A percentile compares a stretch with the other conserved stretches of the same genome.
Conservation (phyloP, 1,140 invertebrate genomes). For the Lordiphosa stackelbergi region DNA sequence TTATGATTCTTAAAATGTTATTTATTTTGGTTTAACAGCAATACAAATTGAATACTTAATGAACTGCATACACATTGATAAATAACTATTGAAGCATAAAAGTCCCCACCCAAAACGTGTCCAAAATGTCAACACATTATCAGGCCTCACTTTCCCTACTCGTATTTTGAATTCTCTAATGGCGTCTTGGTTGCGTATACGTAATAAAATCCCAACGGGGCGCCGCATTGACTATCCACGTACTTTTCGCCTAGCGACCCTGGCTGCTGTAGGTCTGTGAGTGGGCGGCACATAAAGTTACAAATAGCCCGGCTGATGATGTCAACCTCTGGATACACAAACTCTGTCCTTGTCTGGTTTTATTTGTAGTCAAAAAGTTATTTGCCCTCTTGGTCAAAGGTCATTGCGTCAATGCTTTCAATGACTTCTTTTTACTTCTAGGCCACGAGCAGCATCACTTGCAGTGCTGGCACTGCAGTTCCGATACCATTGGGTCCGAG, state of each 20-base stretch:
- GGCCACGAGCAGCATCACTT: constrained; percentile 46
- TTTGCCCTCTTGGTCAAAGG: constrained; percentile 22
- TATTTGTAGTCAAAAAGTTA: constrained; percentile 21
- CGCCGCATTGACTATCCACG: constrained; percentile 51
- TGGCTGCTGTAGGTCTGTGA: constrained; percentile 11
- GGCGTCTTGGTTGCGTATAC: constrained; percentile 33
- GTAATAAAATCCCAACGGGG: constrained; percentile 48
- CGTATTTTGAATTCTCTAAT: neutral
- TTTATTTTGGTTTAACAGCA: neutral
- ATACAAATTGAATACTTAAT: neutral
- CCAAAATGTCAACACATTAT: neutral
- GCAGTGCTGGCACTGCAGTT: constrained; percentile 74
- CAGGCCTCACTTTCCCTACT: neutral
- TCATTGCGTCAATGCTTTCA: constrained; percentile 8
- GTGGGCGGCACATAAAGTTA: constrained; percentile 24
- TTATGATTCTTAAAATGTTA: neutral
- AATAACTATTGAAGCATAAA: neutral
- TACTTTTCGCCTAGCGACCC: constrained; percentile 8
- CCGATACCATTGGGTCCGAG: constrained; percentile 64
- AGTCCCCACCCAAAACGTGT: neutral
- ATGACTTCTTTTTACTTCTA: constrained; percentile 11
- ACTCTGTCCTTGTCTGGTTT: constrained; percentile 22
- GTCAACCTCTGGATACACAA: constrained; percentile 39
- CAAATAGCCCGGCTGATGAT: constrained; percentile 36
- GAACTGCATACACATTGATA: constrained; percentile 2